Percentiles rank a stretch among this genome's conserved stretches.
phyloP scores from a whole-genome alignment of 2,888 invertebrate genomes.

The Himalopsyche tibetana region DNA sequence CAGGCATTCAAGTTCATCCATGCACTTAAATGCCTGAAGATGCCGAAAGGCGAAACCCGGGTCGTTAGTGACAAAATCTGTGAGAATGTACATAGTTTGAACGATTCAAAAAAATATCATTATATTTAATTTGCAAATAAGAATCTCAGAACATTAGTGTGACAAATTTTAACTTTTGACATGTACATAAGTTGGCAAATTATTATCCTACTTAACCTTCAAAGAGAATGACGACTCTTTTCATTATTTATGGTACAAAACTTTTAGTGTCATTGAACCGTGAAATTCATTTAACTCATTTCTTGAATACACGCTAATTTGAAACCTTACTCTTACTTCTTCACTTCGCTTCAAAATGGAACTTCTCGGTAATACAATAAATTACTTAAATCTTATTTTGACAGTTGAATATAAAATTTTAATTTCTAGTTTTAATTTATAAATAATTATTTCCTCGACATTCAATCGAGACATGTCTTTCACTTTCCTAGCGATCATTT shows the following conservation, averaged over 20 bases:
- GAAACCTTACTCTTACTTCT: background rate
- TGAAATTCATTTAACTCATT: background rate
- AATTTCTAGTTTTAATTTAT: background rate
- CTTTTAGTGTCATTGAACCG: background rate
- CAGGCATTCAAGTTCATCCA: too few relatives aligned
- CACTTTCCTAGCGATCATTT: background rate
- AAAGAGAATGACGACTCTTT: background rate
- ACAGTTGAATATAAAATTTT: background rate
- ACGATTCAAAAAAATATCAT: too few relatives aligned
- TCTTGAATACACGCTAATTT: slow-evolving; percentile 9
- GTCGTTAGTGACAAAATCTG: too few relatives aligned
- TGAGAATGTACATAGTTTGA: too few relatives aligned
- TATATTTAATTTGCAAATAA: too few relatives aligned
- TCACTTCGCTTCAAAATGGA: background rate
- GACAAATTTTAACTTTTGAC: too few relatives aligned
- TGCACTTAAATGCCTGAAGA: too few relatives aligned
- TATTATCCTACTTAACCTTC: background rate
- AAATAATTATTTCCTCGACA: background rate
- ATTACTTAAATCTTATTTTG: background rate
- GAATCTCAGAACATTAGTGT: too few relatives aligned
- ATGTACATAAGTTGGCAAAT: too few relatives aligned
- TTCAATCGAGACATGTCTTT: background rate
- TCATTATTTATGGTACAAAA: background rate
- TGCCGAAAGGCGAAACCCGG: too few relatives aligned
- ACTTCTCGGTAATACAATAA: background rate